Conservation (phyloP, 2,113 vertebrate species). For the Cebidichthys violaceus region DNA sequence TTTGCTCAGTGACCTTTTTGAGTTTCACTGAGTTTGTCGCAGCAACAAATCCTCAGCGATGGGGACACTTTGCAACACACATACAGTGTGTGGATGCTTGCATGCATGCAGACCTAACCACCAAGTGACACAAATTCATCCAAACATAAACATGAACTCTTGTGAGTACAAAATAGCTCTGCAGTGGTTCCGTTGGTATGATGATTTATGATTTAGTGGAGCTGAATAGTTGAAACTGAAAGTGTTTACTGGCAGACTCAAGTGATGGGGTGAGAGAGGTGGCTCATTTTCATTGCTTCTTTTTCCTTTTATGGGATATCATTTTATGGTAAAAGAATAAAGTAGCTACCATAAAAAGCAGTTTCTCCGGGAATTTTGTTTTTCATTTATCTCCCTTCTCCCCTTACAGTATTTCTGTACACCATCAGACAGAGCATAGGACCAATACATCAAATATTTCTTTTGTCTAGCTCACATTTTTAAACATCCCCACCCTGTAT, state of each 20-base stretch:
- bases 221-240: slow-evolving; percentile 55
- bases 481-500: slow-evolving; percentile 1
- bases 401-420: slow-evolving; percentile 2
- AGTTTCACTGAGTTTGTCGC: slow-evolving; percentile 35
- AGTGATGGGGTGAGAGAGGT: slow-evolving; percentile 29
- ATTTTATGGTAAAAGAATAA: slow-evolving; percentile 26
- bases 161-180: slow-evolving; percentile 17
- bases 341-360: slow-evolving; percentile 16
- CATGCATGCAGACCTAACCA: background rate
- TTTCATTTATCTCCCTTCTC: slow-evolving; percentile 14
- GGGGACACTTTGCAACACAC: slow-evolving; percentile 2
- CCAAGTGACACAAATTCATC: slow-evolving; percentile 28
- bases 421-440: slow-evolving; percentile 18
- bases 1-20: slow-evolving; percentile 48
- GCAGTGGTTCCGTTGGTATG: slow-evolving; percentile 16
- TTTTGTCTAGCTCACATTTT: background rate
- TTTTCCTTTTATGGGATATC: background rate
- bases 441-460: slow-evolving; percentile 12
- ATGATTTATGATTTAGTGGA: slow-evolving; percentile 45
- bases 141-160: slow-evolving; percentile 19
- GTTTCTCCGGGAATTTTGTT: slow-evolving; percentile 18
- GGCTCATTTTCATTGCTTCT: slow-evolving; percentile 38
- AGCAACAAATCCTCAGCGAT: slow-evolving; percentile 23
- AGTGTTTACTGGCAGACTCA: slow-evolving; percentile 35
- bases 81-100: background rate